Evolutionary conservation across 1,140 invertebrate species (phyloP), one percentile per base, ranked within the genome.

Genomic region (Leptoteleia sp.): DNA sequence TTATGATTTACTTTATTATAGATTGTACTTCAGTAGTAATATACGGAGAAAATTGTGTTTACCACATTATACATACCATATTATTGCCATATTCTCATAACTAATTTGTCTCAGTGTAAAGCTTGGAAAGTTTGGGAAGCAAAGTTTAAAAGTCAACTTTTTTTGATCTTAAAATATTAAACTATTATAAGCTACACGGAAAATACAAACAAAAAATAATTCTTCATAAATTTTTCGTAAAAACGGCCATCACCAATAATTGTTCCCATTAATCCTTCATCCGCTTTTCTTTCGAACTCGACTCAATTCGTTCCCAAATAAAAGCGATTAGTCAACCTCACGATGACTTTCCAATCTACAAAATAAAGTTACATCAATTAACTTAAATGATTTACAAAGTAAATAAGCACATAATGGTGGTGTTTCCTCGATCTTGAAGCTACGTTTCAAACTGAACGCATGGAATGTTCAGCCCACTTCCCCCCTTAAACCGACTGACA

Each of bases 341-440:
- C 13, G 13, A 29, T 72, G 68, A 72, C 68, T 72, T 13, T 38
- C 13, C 68, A 5, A 62, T 29, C 5, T 7, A 27, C 11, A 27
- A 42, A 47, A 54, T 19, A 54, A 62, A 52, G 38, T 55, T 31
- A 47, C 22, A 35, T 31, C 71, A 75, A 75, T 75, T 75, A 75
- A 75, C 16, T 75, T 75, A 65, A 65, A 75, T 75, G 72, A 76
- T 76, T 76, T 76, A 76, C 54, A 67, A 76, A 67, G 55, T 61
- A 76, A 75, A 76, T 67, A 67, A 76, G 61, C 38, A 61, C 37
- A 52, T 59, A 67, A 75, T 54, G 47, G 37, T 47, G 40, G 40
- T 11, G 31, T 75, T 59, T 67, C 16, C 43, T 37, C 43, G 48
- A 40, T 65, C 12, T 50, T 15, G n/a, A 50, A 16, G 45, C 37